Evolutionary conservation across 2,797 vertebrate species (phyloP).

Genomic region (Antennarius maculatus): DNA sequence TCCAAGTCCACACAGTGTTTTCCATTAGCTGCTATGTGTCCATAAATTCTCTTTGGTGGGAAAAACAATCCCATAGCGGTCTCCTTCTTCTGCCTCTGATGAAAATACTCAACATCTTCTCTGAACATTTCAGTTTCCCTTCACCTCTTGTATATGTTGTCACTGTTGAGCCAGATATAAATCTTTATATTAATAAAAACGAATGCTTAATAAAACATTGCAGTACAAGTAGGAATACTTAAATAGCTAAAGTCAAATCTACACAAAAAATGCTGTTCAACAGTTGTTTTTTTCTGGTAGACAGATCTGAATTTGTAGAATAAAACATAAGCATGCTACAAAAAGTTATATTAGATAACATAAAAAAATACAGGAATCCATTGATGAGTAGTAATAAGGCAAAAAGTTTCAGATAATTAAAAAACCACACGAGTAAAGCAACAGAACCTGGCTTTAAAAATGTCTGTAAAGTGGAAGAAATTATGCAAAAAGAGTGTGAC

Average conservation of each 20-base stretch:
- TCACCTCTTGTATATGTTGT: conserved; percentile 32
- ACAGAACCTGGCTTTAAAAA: conserved; percentile 24
- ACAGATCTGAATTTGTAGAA: no score
- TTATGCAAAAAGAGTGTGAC: conserved; percentile 37
- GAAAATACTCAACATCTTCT: conserved; percentile 31
- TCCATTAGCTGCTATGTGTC: conserved; percentile 33
- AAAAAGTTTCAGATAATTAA: conserved; percentile 13
- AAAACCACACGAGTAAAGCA: conserved; percentile 17
- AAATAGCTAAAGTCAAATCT: not conserved
- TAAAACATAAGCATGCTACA: no score
- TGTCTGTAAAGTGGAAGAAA: conserved; percentile 20
- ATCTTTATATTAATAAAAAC: conserved; percentile 9
- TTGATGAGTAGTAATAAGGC: conserved; percentile 16
- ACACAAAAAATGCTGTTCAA: not conserved
- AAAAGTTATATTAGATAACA: not conserved
- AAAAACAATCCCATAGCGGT: conserved; percentile 47
- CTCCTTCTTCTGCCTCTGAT: conserved; percentile 9
- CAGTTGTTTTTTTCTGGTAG: not conserved
- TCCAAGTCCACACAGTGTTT: conserved; percentile 31
- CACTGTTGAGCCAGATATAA: not conserved
- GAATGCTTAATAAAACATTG: conserved; percentile 27
- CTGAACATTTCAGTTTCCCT: conserved; percentile 26
- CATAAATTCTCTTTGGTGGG: conserved; percentile 51
- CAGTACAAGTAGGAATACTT: not conserved
- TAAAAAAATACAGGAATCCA: conserved; percentile 46